phyloP scores from a whole-genome alignment of 2,113 vertebrate species.

The Steatornis caripensis region DNA sequence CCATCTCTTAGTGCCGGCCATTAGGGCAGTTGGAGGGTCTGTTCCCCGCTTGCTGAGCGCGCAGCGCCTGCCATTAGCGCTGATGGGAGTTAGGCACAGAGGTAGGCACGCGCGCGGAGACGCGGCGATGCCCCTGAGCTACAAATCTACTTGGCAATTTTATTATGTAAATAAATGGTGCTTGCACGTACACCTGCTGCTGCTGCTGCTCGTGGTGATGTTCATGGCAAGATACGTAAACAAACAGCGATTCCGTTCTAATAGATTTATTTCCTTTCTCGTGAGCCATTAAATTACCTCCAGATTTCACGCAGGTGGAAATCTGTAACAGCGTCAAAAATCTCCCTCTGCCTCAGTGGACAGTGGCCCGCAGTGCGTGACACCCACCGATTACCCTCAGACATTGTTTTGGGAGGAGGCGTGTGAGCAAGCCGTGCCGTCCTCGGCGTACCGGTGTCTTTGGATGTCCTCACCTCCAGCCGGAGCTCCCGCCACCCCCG shows the following conservation, averaged over 20 bases:
- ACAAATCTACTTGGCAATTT: slow-evolving; percentile 45
- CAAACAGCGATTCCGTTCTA: slow-evolving; percentile 26
- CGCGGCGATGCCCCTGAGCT: slow-evolving; percentile 38
- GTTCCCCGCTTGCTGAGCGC: not conserved
- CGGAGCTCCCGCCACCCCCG: accelerated
- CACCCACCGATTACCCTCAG: not conserved
- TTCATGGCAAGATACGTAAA: not conserved
- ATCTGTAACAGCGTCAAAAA: not conserved
- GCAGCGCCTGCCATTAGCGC: not conserved
- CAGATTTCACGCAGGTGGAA: not conserved
- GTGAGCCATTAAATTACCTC: slow-evolving; percentile 20
- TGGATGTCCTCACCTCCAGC: accelerated
- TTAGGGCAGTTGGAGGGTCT: not conserved
- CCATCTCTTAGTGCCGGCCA: not conserved
- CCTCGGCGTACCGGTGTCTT: accelerated
- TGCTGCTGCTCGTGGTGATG: not conserved
- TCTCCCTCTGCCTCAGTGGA: not conserved
- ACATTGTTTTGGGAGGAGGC: accelerated
- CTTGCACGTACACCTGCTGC: slow-evolving; percentile 55
- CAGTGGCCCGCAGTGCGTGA: not conserved
- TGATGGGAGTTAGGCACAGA: not conserved
- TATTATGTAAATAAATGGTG: slow-evolving; percentile 46
- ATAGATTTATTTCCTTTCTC: slow-evolving; percentile 15
- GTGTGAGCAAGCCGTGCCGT: accelerated
- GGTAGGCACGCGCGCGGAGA: not conserved